A percentile compares a stretch with the other conserved stretches of the same genome.
phyloP scores from a whole-genome alignment of 2,797 vertebrate species.

The Macrochelys suwanniensis region DNA sequence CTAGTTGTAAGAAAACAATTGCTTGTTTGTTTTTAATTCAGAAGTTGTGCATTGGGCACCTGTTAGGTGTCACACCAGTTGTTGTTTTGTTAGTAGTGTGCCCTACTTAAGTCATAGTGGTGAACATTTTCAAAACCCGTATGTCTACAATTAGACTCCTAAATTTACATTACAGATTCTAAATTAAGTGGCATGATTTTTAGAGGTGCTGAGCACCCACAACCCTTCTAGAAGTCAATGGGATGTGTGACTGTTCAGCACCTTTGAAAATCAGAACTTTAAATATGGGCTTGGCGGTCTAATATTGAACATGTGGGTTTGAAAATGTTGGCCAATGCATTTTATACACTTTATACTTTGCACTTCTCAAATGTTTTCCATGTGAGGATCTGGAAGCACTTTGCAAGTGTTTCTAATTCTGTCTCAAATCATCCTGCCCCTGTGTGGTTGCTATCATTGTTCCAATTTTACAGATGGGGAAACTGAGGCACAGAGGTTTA shows the following conservation, averaged over 20 bases:
- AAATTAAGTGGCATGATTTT: neutral
- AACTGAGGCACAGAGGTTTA: neutral
- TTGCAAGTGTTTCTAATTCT: neutral
- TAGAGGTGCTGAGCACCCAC: neutral
- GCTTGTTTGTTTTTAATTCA: slow-evolving; percentile 14
- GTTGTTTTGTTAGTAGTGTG: neutral
- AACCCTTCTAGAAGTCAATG: neutral
- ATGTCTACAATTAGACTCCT: slow-evolving; percentile 13
- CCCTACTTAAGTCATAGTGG: slow-evolving; percentile 21
- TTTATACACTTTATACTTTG: neutral
- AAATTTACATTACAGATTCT: neutral
- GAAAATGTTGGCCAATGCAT: neutral
- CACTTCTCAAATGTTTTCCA: neutral
- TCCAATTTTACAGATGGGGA: neutral
- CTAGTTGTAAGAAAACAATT: slow-evolving; percentile 27
- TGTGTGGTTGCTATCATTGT: neutral
- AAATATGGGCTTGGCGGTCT: neutral
- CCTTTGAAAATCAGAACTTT: neutral
- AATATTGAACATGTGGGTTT: neutral
- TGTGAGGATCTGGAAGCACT: neutral
- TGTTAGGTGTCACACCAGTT: neutral
- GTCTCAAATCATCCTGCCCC: neutral
- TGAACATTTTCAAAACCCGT: slow-evolving; percentile 1
- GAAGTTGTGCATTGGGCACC: neutral
- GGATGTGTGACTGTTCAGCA: neutral